Evolutionary conservation across 2,888 invertebrate genomes (phyloP).

Genomic region (Diarsia dahlii): DNA sequence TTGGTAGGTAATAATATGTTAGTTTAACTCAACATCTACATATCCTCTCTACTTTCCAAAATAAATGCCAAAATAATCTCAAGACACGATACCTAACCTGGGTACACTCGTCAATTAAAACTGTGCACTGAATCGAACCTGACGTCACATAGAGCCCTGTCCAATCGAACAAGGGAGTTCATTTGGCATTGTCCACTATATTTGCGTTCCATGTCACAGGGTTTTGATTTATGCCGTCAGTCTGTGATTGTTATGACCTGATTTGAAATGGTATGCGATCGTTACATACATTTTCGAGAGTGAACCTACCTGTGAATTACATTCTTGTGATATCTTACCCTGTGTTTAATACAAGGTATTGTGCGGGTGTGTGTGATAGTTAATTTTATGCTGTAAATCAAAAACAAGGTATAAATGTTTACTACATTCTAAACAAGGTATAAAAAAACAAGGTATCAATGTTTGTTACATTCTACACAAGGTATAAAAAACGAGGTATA

Average conservation of each 20-base stretch:
- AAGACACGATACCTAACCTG: conserved; percentile 22
- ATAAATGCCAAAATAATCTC: conserved; percentile 15
- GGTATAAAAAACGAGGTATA: too few relatives aligned
- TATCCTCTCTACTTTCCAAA: neutral
- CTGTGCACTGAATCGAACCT: conserved; percentile 39
- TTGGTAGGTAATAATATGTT: too few relatives aligned
- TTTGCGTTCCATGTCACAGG: conserved; percentile 57
- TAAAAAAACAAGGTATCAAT: too few relatives aligned
- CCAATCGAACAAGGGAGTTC: conserved; percentile 62
- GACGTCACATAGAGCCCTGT: conserved; percentile 44
- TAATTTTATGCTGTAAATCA: neutral
- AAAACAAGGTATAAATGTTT: too few relatives aligned
- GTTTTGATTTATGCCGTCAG: conserved; percentile 50
- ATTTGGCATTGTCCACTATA: conserved; percentile 59
- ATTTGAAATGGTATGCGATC: conserved; percentile 20
- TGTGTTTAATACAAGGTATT: neutral
- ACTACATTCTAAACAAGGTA: too few relatives aligned
- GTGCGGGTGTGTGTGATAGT: neutral
- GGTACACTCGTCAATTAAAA: conserved; percentile 54
- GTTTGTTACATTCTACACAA: too few relatives aligned
- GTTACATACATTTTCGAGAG: neutral
- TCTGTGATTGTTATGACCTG: conserved; percentile 29
- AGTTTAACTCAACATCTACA: too few relatives aligned
- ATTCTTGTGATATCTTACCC: neutral
- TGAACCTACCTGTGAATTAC: neutral